These are phyloP conservation scores for Channa maculata DNA, from an alignment of 2,113 vertebrate species.

Conservation along the genomic window DNA sequence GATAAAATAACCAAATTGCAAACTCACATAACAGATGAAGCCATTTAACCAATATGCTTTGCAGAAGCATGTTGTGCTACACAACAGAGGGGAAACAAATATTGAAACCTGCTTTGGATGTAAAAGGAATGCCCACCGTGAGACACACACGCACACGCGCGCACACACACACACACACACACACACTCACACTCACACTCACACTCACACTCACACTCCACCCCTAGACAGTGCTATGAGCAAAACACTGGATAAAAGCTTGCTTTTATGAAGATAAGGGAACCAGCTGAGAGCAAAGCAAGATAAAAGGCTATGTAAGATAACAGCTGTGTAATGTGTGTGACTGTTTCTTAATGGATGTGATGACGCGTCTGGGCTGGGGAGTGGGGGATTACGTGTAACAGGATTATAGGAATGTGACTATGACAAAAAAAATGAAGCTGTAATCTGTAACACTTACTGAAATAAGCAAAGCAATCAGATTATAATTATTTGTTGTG, in stretches of 20 bases:
- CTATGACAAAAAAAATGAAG: background rate
- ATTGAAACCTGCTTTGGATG: conserved; percentile 31
- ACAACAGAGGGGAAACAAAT: conserved; percentile 20
- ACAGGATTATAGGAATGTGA: conserved; percentile 53
- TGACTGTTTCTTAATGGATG: conserved; percentile 68
- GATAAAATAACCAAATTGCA: conserved; percentile 51
- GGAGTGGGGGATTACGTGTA: conserved; percentile 47
- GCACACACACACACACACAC: no score
- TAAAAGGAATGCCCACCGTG: background rate
- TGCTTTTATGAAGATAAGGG: conserved; percentile 65
- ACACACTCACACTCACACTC: background rate
- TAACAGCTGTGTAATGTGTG: conserved; percentile 66
- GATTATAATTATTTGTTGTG: conserved; percentile 39
- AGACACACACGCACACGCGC: no score
- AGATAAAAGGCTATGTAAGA: conserved; percentile 61
- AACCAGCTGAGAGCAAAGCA: conserved; percentile 43
- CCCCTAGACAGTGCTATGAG: conserved; percentile 43
- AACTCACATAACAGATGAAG: conserved; percentile 29
- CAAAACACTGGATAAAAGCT: conserved; percentile 51
- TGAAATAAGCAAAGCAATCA: conserved; percentile 44
- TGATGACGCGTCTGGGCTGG: conserved; percentile 56
- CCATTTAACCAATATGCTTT: conserved; percentile 14
- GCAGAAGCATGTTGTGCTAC: background rate
- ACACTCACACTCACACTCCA: conserved; percentile 19
- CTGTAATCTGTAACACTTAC: conserved; percentile 49